phyloP scores from a whole-genome alignment of 1,140 invertebrate species.

The Samia ricini region DNA sequence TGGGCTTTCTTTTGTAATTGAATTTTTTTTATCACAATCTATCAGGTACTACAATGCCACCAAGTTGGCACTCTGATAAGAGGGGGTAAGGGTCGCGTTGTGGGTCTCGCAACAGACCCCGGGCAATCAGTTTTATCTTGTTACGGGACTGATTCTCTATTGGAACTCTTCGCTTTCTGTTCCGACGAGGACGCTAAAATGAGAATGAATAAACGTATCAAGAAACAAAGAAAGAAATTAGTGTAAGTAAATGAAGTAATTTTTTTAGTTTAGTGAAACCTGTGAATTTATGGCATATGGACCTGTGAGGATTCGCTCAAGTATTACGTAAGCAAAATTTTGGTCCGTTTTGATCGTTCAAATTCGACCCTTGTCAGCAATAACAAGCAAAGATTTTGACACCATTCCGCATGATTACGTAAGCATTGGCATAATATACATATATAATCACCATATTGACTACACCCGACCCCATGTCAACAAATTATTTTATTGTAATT shows the following conservation, averaged over 20 bases:
- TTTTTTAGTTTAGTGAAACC: no score
- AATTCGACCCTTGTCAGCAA: no score
- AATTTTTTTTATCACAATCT: slow-evolving; percentile 7
- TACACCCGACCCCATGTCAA: no score
- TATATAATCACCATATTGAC: no score
- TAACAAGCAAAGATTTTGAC: no score
- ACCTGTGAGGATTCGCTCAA: no score
- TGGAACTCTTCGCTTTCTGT: slow-evolving; percentile 92
- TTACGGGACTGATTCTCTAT: slow-evolving; percentile 87
- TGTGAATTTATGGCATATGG: no score
- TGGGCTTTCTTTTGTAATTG: neutral
- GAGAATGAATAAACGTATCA: slow-evolving; percentile 85
- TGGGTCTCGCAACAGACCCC: slow-evolving; percentile 82
- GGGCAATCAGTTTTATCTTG: slow-evolving; percentile 86
- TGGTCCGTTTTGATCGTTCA: no score
- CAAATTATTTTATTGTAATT: no score
- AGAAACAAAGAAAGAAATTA: slow-evolving; percentile 84
- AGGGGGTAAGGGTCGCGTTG: slow-evolving; percentile 85
- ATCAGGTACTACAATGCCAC: slow-evolving; percentile 83
- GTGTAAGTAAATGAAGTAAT: slow-evolving; percentile 67
- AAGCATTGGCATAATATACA: no score
- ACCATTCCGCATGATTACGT: no score
- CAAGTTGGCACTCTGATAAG: slow-evolving; percentile 88
- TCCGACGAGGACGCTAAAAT: slow-evolving; percentile 85
- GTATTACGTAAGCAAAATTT: no score